These are phyloP conservation scores for Pelodytes ibericus DNA, from an alignment of 2,797 vertebrate genomes.

Conservation along the genomic window DNA sequence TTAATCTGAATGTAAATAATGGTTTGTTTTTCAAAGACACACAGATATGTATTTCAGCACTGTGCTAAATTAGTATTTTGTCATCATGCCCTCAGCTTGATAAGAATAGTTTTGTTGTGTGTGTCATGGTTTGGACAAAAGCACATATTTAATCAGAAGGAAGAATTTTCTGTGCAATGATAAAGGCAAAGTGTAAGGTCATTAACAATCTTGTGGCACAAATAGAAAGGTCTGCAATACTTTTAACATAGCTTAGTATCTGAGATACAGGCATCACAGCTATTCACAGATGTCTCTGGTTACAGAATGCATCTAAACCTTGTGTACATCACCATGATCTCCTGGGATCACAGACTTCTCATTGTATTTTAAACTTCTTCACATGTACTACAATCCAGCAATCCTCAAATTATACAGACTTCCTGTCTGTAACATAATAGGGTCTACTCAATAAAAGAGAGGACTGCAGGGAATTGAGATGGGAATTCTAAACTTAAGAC, in stretches of 20 bases:
- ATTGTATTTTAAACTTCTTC: conserved; percentile 44
- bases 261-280: conserved; percentile 1
- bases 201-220: neutral
- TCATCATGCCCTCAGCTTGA: too few species aligned
- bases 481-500: too few species aligned
- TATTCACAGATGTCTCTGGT: conserved; percentile 32
- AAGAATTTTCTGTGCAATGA: neutral
- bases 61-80: too few species aligned
- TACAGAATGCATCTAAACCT: conserved; percentile 6
- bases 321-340: conserved; percentile 28
- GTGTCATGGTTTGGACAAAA: conserved; percentile 2
- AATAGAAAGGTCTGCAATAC: conserved; percentile 10
- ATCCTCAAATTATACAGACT: conserved; percentile 41
- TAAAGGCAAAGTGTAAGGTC: neutral
- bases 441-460: too few species aligned
- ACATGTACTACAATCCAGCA: conserved; percentile 31
- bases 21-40: too few species aligned
- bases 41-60: too few species aligned
- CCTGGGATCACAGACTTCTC: conserved; percentile 30
- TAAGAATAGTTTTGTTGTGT: neutral
- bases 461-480: too few species aligned
- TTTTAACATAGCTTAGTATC: conserved; percentile 7
- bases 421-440: conserved; percentile 30
- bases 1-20: too few species aligned
- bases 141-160: neutral